These are phyloP conservation scores for Petrocephalus zakoni DNA, from an alignment of 2,113 vertebrate genomes.

Conservation along the genomic window DNA sequence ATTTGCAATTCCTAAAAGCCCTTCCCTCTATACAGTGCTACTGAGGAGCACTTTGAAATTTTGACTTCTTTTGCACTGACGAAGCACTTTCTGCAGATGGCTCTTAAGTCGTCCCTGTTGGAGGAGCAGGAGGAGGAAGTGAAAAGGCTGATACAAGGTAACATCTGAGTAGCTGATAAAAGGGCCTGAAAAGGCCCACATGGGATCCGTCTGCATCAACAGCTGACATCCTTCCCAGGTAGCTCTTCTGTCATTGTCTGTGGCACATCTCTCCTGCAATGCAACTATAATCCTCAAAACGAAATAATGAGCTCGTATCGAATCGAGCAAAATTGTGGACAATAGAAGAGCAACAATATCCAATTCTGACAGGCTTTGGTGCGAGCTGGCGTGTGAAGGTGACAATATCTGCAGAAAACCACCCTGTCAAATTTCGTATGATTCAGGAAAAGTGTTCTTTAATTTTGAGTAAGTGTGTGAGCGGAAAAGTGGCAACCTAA, in stretches of 20 bases:
- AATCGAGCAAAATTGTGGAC: conserved; percentile 1
- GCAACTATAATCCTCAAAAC: background rate
- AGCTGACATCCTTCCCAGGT: conserved; percentile 15
- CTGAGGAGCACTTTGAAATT: background rate
- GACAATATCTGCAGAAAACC: conserved; percentile 1
- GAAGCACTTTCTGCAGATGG: conserved; percentile 4
- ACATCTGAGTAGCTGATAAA: conserved; percentile 7
- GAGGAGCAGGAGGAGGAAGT: background rate
- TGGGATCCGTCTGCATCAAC: conserved; percentile 14
- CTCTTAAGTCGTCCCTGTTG: conserved; percentile 10
- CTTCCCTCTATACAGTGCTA: background rate
- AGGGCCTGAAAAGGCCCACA: background rate
- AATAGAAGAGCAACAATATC: background rate
- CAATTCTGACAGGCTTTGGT: background rate
- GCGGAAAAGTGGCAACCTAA: background rate
- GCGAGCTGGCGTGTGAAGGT: background rate
- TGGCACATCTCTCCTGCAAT: background rate
- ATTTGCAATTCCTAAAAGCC: conserved; percentile 12
- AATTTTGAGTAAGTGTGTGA: background rate
- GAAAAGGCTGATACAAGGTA: background rate
- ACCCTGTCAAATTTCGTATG: background rate
- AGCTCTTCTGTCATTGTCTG: conserved; percentile 2
- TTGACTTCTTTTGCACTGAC: conserved; percentile 14
- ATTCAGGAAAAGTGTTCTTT: background rate
- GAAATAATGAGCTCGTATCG: background rate